Percentiles rank a stretch among this genome's conserved stretches.
phyloP scores from a whole-genome alignment of 1,140 invertebrate species.

The Glomeris maerens region DNA sequence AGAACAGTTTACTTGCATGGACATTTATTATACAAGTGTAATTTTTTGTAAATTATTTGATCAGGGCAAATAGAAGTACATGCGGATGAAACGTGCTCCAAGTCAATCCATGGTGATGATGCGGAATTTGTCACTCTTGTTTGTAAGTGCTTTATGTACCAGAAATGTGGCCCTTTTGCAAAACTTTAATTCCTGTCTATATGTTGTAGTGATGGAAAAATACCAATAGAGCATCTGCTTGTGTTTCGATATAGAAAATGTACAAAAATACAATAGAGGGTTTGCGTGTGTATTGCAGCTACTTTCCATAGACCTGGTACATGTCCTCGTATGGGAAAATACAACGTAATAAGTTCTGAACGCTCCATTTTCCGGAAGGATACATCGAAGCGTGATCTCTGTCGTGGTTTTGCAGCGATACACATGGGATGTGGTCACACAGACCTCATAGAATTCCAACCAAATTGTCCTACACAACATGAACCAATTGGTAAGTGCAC shows the following conservation, averaged over 20 bases:
- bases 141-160: conserved; percentile 15
- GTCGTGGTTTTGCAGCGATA: conserved; percentile 17
- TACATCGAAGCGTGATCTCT: too few species aligned
- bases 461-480: conserved; percentile 23
- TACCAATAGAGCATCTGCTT: too few species aligned
- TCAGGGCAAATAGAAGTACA: too few species aligned
- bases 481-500: conserved; percentile 18
- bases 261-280: neutral
- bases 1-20: too few species aligned
- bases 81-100: too few species aligned
- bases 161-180: neutral
- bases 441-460: conserved; percentile 26
- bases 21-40: too few species aligned
- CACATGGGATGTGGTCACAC: conserved; percentile 23
- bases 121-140: conserved; percentile 22
- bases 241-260: too few species aligned
- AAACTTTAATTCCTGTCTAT: neutral
- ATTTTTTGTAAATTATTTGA: too few species aligned
- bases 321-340: conserved; percentile 23
- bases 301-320: conserved; percentile 7
- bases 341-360: conserved; percentile 15
- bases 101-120: conserved; percentile 16
- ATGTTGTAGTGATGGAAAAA: too few species aligned
- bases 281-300: conserved; percentile 2
- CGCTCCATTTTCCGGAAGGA: too few species aligned